A percentile compares a stretch with the other conserved stretches of the same genome.
Evolutionary conservation across 2,888 invertebrate species (phyloP).

Genomic region (Drosophila pseudotakahashii): DNA sequence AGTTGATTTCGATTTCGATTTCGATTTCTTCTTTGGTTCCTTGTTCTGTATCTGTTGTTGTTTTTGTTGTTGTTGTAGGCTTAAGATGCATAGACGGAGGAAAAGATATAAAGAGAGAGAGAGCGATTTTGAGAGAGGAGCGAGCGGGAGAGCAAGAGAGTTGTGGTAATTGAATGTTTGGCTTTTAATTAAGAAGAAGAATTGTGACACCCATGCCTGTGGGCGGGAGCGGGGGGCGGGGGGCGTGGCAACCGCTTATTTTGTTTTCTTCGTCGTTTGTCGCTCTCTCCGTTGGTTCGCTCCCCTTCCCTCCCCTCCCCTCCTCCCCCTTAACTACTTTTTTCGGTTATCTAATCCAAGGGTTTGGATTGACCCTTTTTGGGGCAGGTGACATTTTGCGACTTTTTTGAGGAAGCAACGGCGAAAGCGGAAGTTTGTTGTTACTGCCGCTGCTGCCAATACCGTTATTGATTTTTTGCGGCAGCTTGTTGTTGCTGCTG

Average conservation of each 20-base stretch:
- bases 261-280: not conserved
- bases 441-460: constrained; percentile 24
- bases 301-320: not conserved
- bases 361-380: not conserved
- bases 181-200: constrained; percentile 33
- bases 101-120: constrained; percentile 1
- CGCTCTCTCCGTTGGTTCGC: constrained; percentile 15
- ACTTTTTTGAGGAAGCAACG: constrained; percentile 12
- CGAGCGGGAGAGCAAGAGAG: constrained; percentile 7
- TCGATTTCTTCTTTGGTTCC: constrained; percentile 1
- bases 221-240: not conserved
- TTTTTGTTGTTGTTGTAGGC: constrained; percentile 5
- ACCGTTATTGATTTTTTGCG: constrained; percentile 49
- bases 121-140: not conserved
- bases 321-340: not conserved
- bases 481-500: constrained; percentile 24
- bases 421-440: constrained; percentile 9
- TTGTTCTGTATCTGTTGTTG: constrained; percentile 5
- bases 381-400: constrained; percentile 8
- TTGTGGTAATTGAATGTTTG: constrained; percentile 33
- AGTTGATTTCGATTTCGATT: not conserved
- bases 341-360: constrained; percentile 26
- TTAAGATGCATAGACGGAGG: constrained; percentile 15
- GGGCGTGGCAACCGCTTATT: not conserved
- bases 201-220: constrained; percentile 16